Conservation (phyloP, 2,888 invertebrate genomes). For the Pandemis heparana region DNA sequence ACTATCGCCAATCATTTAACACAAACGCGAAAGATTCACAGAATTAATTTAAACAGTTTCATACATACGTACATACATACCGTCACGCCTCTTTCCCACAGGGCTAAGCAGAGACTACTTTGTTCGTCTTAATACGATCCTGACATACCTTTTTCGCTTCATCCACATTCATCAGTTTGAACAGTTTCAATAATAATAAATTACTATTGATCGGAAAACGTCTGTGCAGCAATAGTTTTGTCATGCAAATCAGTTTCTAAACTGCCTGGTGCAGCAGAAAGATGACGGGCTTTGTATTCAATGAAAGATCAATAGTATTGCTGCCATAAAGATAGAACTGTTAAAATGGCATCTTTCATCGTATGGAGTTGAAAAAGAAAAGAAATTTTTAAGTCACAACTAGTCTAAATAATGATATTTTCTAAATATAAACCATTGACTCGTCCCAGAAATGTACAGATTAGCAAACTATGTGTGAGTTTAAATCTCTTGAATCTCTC, state of each 20-base stretch:
- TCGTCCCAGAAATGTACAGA: too few species aligned
- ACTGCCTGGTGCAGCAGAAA: slow-evolving; percentile 21
- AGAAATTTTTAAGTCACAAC: too few species aligned
- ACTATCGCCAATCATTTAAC: not conserved
- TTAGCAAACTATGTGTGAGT: too few species aligned
- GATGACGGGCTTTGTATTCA: slow-evolving; percentile 12
- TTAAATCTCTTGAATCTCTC: too few species aligned
- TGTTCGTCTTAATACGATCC: too few species aligned
- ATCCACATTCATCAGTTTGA: not conserved
- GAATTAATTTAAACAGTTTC: not conserved
- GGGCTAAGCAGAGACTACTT: too few species aligned
- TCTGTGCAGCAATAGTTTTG: slow-evolving; percentile 10
- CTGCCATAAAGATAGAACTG: not conserved
- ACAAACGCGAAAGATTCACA: not conserved
- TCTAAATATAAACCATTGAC: too few species aligned
- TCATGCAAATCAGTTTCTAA: slow-evolving; percentile 31
- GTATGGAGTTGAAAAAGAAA: too few species aligned
- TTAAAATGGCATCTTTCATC: not conserved
- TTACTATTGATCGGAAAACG: slow-evolving; percentile 5
- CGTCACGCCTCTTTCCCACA: too few species aligned
- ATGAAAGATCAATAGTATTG: slow-evolving; percentile 4
- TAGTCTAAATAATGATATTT: too few species aligned
- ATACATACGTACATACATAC: too few species aligned
- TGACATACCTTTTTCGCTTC: too few species aligned
- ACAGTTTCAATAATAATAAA: slow-evolving; percentile 5